These are phyloP conservation scores for Shargacucullia verbasci DNA, from an alignment of 2,888 invertebrate genomes.

Conservation along the genomic window DNA sequence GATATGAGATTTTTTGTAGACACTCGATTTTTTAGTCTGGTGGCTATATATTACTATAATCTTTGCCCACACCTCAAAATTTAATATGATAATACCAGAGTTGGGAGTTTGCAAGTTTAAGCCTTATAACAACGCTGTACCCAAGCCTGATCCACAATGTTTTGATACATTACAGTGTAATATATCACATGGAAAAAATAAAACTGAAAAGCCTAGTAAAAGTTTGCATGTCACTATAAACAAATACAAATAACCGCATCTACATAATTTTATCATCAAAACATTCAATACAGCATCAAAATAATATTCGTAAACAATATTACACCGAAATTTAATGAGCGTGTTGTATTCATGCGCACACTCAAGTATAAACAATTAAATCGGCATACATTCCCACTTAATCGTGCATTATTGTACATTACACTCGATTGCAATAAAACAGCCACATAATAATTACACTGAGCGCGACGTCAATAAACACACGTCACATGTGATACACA, in stretches of 20 bases:
- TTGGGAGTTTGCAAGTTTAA: too few species aligned
- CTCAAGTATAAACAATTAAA: conserved; percentile 28
- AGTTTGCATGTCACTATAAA: too few species aligned
- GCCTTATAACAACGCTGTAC: too few species aligned
- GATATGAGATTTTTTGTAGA: too few species aligned
- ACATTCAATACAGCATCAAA: conserved; percentile 12
- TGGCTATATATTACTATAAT: too few species aligned
- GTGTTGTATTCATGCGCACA: conserved; percentile 21
- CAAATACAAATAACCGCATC: conserved; percentile 3
- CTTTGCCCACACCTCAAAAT: too few species aligned
- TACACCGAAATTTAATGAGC: conserved; percentile 20
- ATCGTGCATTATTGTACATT: conserved; percentile 40
- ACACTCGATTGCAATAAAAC: conserved; percentile 44
- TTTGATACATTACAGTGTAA: too few species aligned
- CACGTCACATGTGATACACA: conserved; percentile 45
- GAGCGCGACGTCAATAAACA: conserved; percentile 42
- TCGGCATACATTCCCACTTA: conserved; percentile 28
- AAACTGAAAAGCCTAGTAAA: too few species aligned
- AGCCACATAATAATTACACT: conserved; percentile 37
- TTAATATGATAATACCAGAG: too few species aligned
- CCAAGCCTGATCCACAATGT: too few species aligned
- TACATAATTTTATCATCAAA: conserved; percentile 9
- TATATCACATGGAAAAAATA: too few species aligned
- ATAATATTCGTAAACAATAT: not conserved
- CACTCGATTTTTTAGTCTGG: too few species aligned